Conservation (phyloP, 2,888 invertebrate species). For the Pyralis farinalis region DNA sequence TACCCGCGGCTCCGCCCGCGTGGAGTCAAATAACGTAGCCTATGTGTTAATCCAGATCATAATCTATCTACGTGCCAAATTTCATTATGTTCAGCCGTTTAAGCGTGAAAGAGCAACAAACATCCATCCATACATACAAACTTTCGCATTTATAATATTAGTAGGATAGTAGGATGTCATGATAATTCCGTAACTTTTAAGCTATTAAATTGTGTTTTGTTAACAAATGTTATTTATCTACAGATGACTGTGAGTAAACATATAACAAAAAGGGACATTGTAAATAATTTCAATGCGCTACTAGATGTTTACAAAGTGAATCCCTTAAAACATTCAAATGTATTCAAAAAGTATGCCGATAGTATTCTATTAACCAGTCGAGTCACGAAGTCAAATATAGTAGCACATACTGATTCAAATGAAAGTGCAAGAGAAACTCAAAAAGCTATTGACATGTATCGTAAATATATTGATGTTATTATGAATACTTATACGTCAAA, state of each 20-base stretch:
- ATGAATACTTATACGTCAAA: conserved; percentile 26
- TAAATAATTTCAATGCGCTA: conserved; percentile 47
- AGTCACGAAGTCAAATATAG: conserved; percentile 18
- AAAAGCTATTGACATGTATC: conserved; percentile 26
- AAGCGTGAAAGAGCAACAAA: too few species aligned
- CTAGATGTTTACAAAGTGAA: conserved; percentile 57
- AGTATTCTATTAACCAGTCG: conserved; percentile 36
- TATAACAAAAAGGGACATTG: conserved; percentile 23
- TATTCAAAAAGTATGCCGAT: conserved; percentile 49
- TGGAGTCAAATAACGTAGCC: too few species aligned
- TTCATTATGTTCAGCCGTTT: too few species aligned
- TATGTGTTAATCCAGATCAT: too few species aligned
- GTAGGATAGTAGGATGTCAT: too few species aligned
- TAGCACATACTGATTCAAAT: conserved; percentile 42
- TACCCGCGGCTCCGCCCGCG: too few species aligned
- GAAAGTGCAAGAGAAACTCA: conserved; percentile 42
- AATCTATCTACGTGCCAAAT: too few species aligned
- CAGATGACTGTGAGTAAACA: too few species aligned
- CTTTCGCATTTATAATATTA: too few species aligned
- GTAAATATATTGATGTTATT: conserved; percentile 36
- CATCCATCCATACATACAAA: too few species aligned
- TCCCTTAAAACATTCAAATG: conserved; percentile 48
- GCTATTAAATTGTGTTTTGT: too few species aligned
- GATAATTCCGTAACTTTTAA: too few species aligned
- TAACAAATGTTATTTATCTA: conserved; percentile 4